Base-by-base conservation (phyloP, 2,888 invertebrate species). In the Dascillus cervinus region DNA sequence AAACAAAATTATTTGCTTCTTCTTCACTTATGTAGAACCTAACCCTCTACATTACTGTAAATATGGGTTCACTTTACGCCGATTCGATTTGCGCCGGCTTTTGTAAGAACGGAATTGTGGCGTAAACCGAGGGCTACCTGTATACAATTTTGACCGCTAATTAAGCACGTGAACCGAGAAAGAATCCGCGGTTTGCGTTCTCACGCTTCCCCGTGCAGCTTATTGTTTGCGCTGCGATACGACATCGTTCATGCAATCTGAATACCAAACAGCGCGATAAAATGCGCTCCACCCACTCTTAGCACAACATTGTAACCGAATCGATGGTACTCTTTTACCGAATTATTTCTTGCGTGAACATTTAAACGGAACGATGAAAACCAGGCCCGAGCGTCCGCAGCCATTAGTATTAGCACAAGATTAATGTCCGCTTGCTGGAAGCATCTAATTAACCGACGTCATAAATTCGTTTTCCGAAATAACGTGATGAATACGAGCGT, bases 361-460 rank as follows among this genome's bases (percentile, higher is more conserved):
- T 11, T 12, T 24, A 9, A 12, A 12, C 2, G 2, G 24, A 11
- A 38, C 45, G 47, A 50, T 51, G 49, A 50, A 47, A 50, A 43
- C 41, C 37, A 35, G 35, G 34, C 35, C 43, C 38, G 37, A 36
- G 40, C 44, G 42, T 43, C 50, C 44, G 38, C 44, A 34, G 48
- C 49, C 50, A 50, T 53, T 50, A 53, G 51, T 50, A 50, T 52
- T 49, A 44, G 43, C 41, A 41, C 39, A 52, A 51, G 50, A 55
- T 53, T 55, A 55, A 54, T 56, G 50, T 42, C 37, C 41, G 39
- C 41, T 38, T 46, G 46, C 44, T 48, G 49, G 47, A 52, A 53
- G 54, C 49, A 49, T 56, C 53, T 56, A 55, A 56, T 56, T 56
- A 55, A 55, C 51, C 52, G 50, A 55, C 48, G 50, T 55, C 54